Conservation (phyloP, 2,888 invertebrate genomes). For the Eilema sororculum region DNA sequence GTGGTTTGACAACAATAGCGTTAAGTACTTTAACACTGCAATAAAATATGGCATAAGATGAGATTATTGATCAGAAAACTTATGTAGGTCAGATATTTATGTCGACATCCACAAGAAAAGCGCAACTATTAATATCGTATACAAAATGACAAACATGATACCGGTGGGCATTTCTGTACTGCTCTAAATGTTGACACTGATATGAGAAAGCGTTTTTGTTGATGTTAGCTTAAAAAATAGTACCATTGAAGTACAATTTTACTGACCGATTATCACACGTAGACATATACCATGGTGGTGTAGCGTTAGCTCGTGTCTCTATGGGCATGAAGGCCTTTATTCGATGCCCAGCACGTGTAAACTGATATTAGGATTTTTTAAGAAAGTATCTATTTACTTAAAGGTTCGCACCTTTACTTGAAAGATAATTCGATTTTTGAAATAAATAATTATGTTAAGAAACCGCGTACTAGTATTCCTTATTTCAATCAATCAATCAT, state of each 20-base stretch:
- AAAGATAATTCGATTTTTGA: too few species aligned
- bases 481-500: too few species aligned
- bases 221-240: not conserved
- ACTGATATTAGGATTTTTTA: too few species aligned
- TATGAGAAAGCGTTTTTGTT: constrained; percentile 11
- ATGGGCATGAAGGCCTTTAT: too few species aligned
- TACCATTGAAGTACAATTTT: not conserved
- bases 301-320: too few species aligned
- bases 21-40: constrained; percentile 3
- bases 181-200: constrained; percentile 35
- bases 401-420: too few species aligned
- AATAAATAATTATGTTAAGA: too few species aligned
- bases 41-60: constrained; percentile 13
- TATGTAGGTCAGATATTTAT: constrained; percentile 53
- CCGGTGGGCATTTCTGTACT: constrained; percentile 24
- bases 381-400: too few species aligned
- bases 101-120: constrained; percentile 45
- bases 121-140: constrained; percentile 37
- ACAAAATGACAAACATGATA: constrained; percentile 45
- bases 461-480: too few species aligned
- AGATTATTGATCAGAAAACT: constrained; percentile 55
- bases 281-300: too few species aligned
- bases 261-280: not conserved
- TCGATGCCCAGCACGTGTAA: too few species aligned
- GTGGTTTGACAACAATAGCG: not conserved